phyloP scores from a whole-genome alignment of 2,797 vertebrate species.

The Gallirallus australis region DNA sequence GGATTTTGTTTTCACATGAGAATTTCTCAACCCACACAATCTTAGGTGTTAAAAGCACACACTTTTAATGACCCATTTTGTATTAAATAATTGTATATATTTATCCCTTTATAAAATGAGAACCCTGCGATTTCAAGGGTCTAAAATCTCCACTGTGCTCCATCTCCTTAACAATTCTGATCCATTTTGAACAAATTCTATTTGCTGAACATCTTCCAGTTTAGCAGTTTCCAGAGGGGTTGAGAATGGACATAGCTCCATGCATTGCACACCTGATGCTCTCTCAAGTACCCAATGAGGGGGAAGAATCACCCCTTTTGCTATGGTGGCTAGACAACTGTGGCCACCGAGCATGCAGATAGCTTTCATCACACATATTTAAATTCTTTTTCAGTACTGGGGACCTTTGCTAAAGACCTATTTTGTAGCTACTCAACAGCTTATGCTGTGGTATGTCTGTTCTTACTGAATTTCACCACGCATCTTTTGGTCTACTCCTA shows the following conservation, averaged over 20 bases:
- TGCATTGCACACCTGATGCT: neutral
- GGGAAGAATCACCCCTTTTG: neutral
- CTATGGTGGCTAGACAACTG: neutral
- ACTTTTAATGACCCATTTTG: neutral
- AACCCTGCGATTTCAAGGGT: neutral
- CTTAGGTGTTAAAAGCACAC: slow-evolving; percentile 5
- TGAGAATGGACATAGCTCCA: neutral
- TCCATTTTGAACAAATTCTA: too few species aligned
- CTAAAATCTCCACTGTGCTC: neutral
- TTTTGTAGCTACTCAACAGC: neutral
- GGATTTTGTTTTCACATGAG: slow-evolving; percentile 26
- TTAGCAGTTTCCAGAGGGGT: neutral
- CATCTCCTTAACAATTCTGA: neutral
- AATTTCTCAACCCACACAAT: slow-evolving; percentile 1
- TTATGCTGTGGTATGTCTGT: neutral
- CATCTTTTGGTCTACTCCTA: neutral
- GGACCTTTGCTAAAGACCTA: neutral
- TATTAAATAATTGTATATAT: slow-evolving; percentile 16
- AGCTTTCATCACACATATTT: neutral
- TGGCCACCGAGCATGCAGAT: neutral
- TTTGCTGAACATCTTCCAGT: neutral
- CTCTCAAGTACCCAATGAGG: neutral
- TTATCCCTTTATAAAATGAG: neutral
- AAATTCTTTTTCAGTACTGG: neutral
- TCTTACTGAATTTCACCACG: neutral